Base-by-base conservation (phyloP, 2,888 invertebrate species). In the Augochlorella aurata region DNA sequence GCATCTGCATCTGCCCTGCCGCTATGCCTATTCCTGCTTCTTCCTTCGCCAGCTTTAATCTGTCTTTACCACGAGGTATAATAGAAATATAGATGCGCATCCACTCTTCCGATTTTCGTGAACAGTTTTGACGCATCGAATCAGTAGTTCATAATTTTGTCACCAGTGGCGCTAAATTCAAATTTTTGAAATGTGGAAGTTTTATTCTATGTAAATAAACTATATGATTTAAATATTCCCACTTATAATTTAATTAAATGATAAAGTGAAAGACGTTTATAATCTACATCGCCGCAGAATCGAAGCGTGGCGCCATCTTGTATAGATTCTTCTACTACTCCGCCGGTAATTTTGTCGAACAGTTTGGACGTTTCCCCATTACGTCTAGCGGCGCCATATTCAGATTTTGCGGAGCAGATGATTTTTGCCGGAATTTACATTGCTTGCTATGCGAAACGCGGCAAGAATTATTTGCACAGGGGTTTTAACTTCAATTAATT, bases 1-100 rank as follows among this genome's bases (percentile, higher is more conserved):
- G 38, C 24, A 65, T 85, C 67, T 61, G 38, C 24, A 61, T 85
- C 67, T 61, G 52, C 71, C 47, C 54, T 5, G 47, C 76, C 77
- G 70, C 79, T 77, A 81, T 84, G 29, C 63, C 50, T 50, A 29
- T 14, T 14, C 52, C 16, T 66, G 29, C 29, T 29, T 2, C 29
- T 29, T 29, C 2, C 29, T 29, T 65, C 68, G 38, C 14, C 10
- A 58, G 5, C 52, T 52, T 50, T 21, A 21, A 54, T 66, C 44
- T 18, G 50, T 24, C 21, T 24, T 52, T 44, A n/a, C n/a, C 29
- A 29, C 29, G 29, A 2, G 2, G 29, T 29, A 29, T 29, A 29
- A 29, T 29, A 29, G 29, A 2, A 29, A 29, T 29, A 29, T 50
- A 52, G 24, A 16, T 38, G 65, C 70, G 38, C 79, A 14, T 47